Percentiles rank a stretch among this genome's conserved stretches.
These are phyloP conservation scores for Vanessa atalanta DNA, from an alignment of 1,140 invertebrate species.

Conservation along the genomic window DNA sequence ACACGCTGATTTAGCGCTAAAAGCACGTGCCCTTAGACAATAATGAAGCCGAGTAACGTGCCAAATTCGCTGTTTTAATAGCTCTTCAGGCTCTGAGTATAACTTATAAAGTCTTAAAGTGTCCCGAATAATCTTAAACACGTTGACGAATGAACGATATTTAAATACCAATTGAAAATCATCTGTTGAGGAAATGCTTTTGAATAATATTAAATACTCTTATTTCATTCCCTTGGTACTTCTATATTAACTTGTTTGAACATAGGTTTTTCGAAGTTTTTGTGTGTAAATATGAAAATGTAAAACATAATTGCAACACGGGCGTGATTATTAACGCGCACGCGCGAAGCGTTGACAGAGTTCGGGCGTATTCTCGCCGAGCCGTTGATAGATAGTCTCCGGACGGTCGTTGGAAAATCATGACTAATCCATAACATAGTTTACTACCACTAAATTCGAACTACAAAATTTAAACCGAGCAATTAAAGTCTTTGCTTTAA, in stretches of 20 bases:
- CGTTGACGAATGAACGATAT: not conserved
- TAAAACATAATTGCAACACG: conserved; percentile 33
- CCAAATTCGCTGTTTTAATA: conserved; percentile 60
- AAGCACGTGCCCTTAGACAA: conserved; percentile 49
- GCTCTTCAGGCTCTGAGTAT: conserved; percentile 50
- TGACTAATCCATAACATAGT: conserved; percentile 62
- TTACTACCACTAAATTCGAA: conserved; percentile 63
- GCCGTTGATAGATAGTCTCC: conserved; percentile 59
- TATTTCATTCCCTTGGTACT: too few species aligned
- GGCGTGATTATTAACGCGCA: conserved; percentile 64
- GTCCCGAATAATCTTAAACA: conserved; percentile 53
- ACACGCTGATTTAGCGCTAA: conserved; percentile 6
- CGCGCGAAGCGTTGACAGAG: conserved; percentile 56
- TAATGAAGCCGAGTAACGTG: conserved; percentile 46
- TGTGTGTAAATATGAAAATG: not conserved
- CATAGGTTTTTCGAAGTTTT: too few species aligned
- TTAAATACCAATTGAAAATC: not conserved
- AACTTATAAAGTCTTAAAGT: conserved; percentile 51
- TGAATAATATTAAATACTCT: too few species aligned
- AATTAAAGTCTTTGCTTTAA: conserved; percentile 7
- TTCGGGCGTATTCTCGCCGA: conserved; percentile 43
- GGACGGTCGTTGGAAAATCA: conserved; percentile 44
- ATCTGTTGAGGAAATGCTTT: too few species aligned
- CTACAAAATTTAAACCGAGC: conserved; percentile 17
- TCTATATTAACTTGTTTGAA: too few species aligned